These are phyloP conservation scores for Phylloscopus collybita DNA, from an alignment of 2,797 vertebrate species.

Conservation along the genomic window DNA sequence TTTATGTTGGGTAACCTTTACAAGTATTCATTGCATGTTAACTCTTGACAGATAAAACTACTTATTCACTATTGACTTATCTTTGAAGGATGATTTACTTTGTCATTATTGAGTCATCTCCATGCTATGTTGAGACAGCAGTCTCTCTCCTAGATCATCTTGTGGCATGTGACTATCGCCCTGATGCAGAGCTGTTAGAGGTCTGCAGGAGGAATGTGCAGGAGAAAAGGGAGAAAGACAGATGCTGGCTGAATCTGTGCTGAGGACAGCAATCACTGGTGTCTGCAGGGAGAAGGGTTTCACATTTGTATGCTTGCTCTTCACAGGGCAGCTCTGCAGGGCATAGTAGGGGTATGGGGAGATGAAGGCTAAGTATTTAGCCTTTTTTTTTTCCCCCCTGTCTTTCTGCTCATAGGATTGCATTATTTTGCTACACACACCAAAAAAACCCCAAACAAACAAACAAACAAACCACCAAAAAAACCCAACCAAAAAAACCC, in stretches of 20 bases:
- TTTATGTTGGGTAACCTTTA: conserved; percentile 36
- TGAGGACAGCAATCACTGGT: neutral
- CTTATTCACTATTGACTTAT: conserved; percentile 42
- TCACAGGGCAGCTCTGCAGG: neutral
- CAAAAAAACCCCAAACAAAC: neutral
- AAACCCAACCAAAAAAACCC: neutral
- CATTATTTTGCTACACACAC: neutral
- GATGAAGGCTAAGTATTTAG: neutral
- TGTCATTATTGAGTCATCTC: conserved; percentile 28
- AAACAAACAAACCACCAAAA: neutral
- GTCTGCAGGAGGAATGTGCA: neutral
- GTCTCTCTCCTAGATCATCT: neutral
- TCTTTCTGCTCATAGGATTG: neutral
- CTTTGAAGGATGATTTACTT: conserved; percentile 48
- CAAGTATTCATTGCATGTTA: conserved; percentile 40
- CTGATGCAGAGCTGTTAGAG: neutral
- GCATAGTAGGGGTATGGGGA: neutral
- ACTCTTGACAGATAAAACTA: conserved; percentile 57
- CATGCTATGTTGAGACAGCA: neutral
- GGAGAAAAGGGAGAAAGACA: neutral
- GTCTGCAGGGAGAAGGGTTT: neutral
- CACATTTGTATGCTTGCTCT: neutral
- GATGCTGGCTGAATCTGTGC: neutral
- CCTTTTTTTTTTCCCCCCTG: neutral
- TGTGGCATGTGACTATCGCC: neutral